These are phyloP conservation scores for Chironomus riparius DNA, from an alignment of 2,888 invertebrate species.

Conservation along the genomic window DNA sequence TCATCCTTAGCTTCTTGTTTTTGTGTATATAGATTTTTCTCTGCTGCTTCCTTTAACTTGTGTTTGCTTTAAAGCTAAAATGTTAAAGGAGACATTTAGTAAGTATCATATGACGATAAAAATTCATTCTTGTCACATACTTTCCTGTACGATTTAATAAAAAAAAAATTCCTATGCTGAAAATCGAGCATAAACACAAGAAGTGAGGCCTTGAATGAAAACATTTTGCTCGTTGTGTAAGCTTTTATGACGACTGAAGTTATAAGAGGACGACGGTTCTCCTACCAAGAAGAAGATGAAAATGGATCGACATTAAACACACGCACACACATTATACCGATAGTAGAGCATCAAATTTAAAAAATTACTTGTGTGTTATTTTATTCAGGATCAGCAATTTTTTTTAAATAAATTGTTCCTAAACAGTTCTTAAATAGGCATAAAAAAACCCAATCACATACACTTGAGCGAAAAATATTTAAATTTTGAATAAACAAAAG, in stretches of 20 bases:
- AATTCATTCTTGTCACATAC: constrained; percentile 7
- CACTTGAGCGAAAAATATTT: neutral
- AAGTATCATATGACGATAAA: neutral
- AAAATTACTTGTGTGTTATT: neutral
- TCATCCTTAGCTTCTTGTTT: too few relatives aligned
- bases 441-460: neutral
- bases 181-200: neutral
- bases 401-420: neutral
- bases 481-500: neutral
- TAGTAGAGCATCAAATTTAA: too few relatives aligned
- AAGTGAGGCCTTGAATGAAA: too few relatives aligned
- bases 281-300: neutral
- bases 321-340: neutral
- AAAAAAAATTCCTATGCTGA: neutral
- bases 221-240: too few relatives aligned
- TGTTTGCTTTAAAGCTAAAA: neutral
- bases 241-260: too few relatives aligned
- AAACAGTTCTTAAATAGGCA: neutral
- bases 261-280: too few relatives aligned
- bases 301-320: neutral
- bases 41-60: too few relatives aligned
- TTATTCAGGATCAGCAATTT: neutral
- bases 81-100: neutral
- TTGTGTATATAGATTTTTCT: too few relatives aligned
- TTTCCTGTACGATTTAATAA: neutral